Evolutionary conservation across 1,140 invertebrate genomes (phyloP).

Genomic region (Bombyx mandarina): DNA sequence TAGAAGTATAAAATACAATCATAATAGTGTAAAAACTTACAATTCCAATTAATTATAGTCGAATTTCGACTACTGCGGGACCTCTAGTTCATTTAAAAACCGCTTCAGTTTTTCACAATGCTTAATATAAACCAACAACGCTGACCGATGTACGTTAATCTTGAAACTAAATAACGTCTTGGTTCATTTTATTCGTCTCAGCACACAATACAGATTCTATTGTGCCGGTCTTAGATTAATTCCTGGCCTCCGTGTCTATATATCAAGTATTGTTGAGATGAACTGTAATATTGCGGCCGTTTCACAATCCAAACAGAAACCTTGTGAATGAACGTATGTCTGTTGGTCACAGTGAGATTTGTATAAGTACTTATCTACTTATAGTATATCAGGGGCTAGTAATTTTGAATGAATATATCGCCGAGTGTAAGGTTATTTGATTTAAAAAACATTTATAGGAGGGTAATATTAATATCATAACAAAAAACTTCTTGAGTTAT

Average conservation of each 20-base stretch:
- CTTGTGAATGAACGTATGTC: background rate
- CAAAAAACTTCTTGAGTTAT: background rate
- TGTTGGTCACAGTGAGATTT: no score
- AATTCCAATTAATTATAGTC: no score
- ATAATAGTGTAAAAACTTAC: no score
- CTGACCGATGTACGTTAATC: background rate
- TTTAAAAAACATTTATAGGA: no score
- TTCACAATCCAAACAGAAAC: background rate
- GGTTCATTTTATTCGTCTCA: background rate
- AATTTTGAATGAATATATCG: no score
- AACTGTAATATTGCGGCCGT: background rate
- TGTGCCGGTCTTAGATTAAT: conserved; percentile 1
- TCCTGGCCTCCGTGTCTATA: conserved; percentile 1
- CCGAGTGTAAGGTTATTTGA: no score
- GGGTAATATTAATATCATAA: no score
- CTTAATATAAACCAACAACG: background rate
- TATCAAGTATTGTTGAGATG: conserved; percentile 3
- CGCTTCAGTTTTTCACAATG: background rate
- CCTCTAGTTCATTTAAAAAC: no score
- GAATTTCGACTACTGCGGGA: no score
- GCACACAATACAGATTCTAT: background rate
- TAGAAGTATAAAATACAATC: no score
- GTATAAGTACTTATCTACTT: no score
- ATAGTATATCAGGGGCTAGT: no score
- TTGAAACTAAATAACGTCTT: background rate